These are phyloP conservation scores for Drosophila lacicola DNA, from an alignment of 2,888 invertebrate genomes.

Conservation along the genomic window DNA sequence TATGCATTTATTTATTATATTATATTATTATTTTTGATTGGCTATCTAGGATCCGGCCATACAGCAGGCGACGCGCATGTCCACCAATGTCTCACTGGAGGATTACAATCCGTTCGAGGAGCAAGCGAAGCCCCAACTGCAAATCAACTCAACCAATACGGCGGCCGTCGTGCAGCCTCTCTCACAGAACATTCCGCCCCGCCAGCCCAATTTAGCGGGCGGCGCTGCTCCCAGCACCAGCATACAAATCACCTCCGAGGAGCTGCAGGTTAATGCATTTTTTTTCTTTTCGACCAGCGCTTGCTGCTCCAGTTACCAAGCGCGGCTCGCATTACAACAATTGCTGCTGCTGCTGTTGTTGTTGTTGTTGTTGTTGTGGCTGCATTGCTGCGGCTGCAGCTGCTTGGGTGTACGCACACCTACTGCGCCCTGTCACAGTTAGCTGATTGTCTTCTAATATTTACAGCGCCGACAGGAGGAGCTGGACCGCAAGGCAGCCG, in stretches of 20 bases:
- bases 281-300: neutral
- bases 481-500: conserved; percentile 95
- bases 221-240: conserved; percentile 85
- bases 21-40: neutral
- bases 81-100: conserved; percentile 90
- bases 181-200: conserved; percentile 82
- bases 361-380: conserved; percentile 24
- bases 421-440: neutral
- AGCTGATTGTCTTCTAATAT: conserved; percentile 3
- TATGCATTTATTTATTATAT: neutral
- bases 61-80: conserved; percentile 93
- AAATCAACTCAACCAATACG: conserved; percentile 85
- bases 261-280: conserved; percentile 88
- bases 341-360: conserved; percentile 30
- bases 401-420: neutral
- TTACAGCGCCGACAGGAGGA: conserved; percentile 93
- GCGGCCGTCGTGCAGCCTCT: conserved; percentile 84
- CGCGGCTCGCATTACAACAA: conserved; percentile 17
- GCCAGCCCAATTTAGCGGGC: conserved; percentile 65
- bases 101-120: conserved; percentile 98
- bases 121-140: conserved; percentile 86
- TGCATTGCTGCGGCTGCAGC: conserved; percentile 58
- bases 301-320: conserved; percentile 39
- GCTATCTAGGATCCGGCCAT: conserved; percentile 96
- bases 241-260: conserved; percentile 88